These are phyloP conservation scores for Acronicta alni DNA, from an alignment of 2,888 invertebrate species.

Conservation along the genomic window DNA sequence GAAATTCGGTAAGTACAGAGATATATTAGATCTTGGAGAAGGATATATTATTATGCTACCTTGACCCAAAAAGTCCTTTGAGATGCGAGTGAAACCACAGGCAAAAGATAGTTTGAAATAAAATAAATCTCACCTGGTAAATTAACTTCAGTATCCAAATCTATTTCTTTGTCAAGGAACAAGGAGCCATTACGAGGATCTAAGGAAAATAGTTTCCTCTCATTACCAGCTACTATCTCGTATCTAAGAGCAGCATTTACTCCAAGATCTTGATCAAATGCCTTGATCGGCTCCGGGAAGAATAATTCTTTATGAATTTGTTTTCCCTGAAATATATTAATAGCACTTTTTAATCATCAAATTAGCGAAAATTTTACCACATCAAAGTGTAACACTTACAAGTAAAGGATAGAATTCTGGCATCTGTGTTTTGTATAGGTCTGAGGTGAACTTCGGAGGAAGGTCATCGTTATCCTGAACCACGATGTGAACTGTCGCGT, in stretches of 20 bases:
- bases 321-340: conserved; percentile 88
- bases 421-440: conserved; percentile 94
- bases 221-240: conserved; percentile 94
- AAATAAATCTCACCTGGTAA: conserved; percentile 87
- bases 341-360: too few relatives aligned
- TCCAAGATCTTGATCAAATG: conserved; percentile 94
- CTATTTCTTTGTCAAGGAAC: conserved; percentile 94
- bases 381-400: conserved; percentile 84
- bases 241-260: conserved; percentile 93
- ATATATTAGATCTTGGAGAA: too few relatives aligned
- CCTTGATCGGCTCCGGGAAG: conserved; percentile 93
- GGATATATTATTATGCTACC: too few relatives aligned
- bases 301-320: conserved; percentile 92
- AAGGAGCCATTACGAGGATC: conserved; percentile 93
- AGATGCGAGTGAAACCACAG: too few relatives aligned
- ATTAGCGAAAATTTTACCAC: too few relatives aligned
- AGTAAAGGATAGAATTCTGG: conserved; percentile 95
- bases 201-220: conserved; percentile 92
- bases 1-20: too few relatives aligned
- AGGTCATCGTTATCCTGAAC: conserved; percentile 95
- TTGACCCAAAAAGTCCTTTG: too few relatives aligned
- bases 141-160: conserved; percentile 92
- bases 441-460: conserved; percentile 94
- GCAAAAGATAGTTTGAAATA: too few relatives aligned
- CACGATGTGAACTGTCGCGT: conserved; percentile 92